These are phyloP conservation scores for Tympanoctomys barrerae DNA, from an alignment of 2,797 vertebrate species.

Conservation along the genomic window DNA sequence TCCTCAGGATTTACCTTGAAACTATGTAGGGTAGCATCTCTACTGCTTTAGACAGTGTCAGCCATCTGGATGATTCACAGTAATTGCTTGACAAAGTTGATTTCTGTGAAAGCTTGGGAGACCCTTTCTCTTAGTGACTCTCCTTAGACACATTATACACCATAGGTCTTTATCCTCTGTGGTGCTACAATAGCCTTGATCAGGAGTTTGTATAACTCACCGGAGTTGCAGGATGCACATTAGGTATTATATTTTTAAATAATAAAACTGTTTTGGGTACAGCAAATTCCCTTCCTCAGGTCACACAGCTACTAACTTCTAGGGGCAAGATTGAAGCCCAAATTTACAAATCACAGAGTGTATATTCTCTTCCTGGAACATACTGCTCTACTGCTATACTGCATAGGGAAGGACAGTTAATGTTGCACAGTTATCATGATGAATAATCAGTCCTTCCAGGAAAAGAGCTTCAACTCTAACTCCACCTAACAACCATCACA, in stretches of 20 bases:
- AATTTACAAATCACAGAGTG: conserved; percentile 28
- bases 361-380: conserved; percentile 36
- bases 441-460: conserved; percentile 45
- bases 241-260: conserved; percentile 25
- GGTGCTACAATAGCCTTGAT: too few relatives aligned
- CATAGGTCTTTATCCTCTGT: too few relatives aligned
- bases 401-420: conserved; percentile 10
- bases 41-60: too few relatives aligned
- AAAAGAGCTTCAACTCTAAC: conserved; percentile 13
- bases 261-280: conserved; percentile 36
- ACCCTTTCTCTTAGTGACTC: too few relatives aligned
- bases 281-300: conserved; percentile 15
- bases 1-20: too few relatives aligned
- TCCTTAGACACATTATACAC: too few relatives aligned
- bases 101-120: too few relatives aligned
- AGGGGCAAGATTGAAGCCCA: conserved; percentile 34
- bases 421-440: conserved; percentile 5
- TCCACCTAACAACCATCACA: conserved; percentile 13
- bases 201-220: too few relatives aligned
- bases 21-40: too few relatives aligned
- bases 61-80: too few relatives aligned
- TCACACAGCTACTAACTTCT: conserved; percentile 55
- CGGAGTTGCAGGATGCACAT: not conserved
- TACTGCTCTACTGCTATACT: not conserved
- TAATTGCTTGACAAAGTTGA: too few relatives aligned